Percentiles rank a stretch among this genome's conserved stretches.
phyloP scores from a whole-genome alignment of 2,797 vertebrate species.

The Pristis pectinata region DNA sequence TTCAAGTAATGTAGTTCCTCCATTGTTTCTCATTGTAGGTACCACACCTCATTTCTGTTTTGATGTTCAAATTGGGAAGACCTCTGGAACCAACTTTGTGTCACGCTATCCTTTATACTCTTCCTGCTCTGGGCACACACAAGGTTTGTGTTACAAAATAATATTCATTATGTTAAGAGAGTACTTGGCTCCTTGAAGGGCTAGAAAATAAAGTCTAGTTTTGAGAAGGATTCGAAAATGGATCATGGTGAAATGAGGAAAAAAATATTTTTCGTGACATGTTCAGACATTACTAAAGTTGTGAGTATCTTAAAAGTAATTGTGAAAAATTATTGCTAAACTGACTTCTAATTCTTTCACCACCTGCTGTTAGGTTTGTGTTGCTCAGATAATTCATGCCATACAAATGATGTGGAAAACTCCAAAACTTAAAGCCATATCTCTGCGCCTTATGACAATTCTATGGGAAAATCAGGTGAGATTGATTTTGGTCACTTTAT shows the following conservation, averaged over 20 bases:
- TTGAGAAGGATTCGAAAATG: background rate
- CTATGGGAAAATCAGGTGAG: conserved; percentile 89
- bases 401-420: conserved; percentile 69
- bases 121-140: conserved; percentile 80
- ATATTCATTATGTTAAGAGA: too few species aligned
- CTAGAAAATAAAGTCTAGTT: background rate
- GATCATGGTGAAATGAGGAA: background rate
- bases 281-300: background rate
- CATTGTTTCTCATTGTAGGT: conserved; percentile 59
- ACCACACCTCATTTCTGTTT: conserved; percentile 74
- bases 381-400: conserved; percentile 75
- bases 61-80: conserved; percentile 78
- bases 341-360: conserved; percentile 25
- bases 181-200: background rate
- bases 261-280: background rate
- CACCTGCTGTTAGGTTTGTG: conserved; percentile 68
- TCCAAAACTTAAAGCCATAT: conserved; percentile 70
- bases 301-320: background rate
- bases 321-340: background rate
- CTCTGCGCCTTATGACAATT: conserved; percentile 73
- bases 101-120: conserved; percentile 70
- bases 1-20: background rate
- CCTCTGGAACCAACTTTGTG: conserved; percentile 64
- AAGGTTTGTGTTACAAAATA: conserved; percentile 61
- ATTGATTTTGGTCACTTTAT: background rate